Evolutionary conservation across 2,113 vertebrate genomes (phyloP).

Genomic region (Ailurus styani): DNA sequence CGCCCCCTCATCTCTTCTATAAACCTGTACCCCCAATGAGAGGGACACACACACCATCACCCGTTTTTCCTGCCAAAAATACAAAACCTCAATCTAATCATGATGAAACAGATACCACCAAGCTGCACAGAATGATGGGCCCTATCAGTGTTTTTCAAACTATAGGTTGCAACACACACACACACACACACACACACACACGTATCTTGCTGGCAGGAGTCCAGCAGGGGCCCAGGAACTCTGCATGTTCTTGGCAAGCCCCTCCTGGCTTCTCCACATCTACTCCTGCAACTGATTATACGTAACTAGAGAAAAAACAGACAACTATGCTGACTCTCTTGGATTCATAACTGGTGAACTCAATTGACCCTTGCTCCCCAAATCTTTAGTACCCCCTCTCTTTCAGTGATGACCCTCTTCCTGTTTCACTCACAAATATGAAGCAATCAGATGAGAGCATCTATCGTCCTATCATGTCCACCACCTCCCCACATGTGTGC

Average conservation of each 20-base stretch:
- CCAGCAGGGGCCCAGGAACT: not conserved
- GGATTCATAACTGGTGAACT: not conserved
- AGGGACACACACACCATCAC: not conserved
- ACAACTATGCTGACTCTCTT: not conserved
- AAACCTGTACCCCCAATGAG: not conserved
- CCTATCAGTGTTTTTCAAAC: not conserved
- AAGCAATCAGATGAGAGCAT: not conserved
- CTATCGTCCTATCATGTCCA: not conserved
- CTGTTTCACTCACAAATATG: not conserved
- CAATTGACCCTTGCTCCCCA: not conserved
- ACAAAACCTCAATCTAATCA: not conserved
- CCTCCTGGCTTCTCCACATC: not conserved
- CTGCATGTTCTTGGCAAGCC: not conserved
- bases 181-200: too few relatives aligned
- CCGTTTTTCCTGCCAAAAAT: not conserved
- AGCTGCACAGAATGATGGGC: not conserved
- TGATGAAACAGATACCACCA: not conserved
- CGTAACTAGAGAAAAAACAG: not conserved
- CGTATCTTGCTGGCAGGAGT: not conserved
- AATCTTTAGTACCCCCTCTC: not conserved
- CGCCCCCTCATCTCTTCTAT: not conserved
- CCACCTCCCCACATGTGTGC: not conserved
- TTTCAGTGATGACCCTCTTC: not conserved
- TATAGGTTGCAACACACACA: too few relatives aligned
- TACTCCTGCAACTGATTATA: not conserved